These are phyloP conservation scores for Eubucco bourcierii DNA, from an alignment of 2,113 vertebrate genomes.

Conservation along the genomic window DNA sequence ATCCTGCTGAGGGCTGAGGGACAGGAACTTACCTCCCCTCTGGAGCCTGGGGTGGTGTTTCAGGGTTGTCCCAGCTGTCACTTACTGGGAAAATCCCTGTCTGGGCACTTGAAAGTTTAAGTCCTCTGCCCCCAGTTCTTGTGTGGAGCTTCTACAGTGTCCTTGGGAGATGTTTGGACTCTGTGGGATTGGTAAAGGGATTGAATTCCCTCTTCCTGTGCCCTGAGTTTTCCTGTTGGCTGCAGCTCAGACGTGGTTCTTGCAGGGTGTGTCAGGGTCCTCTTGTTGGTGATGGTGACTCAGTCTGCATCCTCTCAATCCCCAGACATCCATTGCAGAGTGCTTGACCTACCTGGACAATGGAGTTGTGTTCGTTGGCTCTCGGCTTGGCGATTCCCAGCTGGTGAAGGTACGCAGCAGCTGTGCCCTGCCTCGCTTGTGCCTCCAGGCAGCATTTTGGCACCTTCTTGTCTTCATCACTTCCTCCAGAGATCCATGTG, in stretches of 20 bases:
- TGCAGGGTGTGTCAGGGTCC: background rate
- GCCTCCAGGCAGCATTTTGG: too few relatives aligned
- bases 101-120: too few relatives aligned
- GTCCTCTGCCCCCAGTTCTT: rapidly evolving
- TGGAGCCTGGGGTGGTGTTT: rapidly evolving
- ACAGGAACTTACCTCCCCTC: background rate
- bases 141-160: background rate
- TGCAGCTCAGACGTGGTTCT: background rate
- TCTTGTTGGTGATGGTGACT: background rate
- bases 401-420: conserved; percentile 87
- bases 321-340: conserved; percentile 95
- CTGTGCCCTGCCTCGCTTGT: background rate
- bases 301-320: background rate
- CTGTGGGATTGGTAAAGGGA: background rate
- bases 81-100: too few relatives aligned
- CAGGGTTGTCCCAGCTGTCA: background rate
- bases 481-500: background rate
- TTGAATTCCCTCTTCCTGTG: background rate
- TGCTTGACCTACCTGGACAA: conserved; percentile 98
- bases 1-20: rapidly evolving
- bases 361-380: conserved; percentile 95
- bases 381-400: conserved; percentile 95
- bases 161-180: background rate
- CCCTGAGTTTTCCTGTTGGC: background rate
- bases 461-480: background rate